Conservation (phyloP, 2,888 invertebrate species). For the Piscicola geometra region DNA sequence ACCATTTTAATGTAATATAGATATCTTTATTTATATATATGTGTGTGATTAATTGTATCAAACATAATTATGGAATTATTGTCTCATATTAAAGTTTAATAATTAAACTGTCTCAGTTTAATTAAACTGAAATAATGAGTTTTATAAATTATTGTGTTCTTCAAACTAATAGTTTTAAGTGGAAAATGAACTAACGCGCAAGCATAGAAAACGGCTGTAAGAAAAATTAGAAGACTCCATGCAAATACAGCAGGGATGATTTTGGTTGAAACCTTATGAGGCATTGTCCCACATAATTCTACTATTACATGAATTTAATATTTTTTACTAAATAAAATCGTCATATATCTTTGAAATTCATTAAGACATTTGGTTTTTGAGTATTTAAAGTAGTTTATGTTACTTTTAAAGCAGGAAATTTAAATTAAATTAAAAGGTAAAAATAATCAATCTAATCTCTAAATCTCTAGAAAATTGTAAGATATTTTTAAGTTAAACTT, state of each 20-base stretch:
- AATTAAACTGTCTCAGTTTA: too few relatives aligned
- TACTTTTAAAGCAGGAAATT: neutral
- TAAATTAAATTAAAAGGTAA: constrained; percentile 7
- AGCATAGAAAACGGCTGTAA: constrained; percentile 34
- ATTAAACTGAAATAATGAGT: too few relatives aligned
- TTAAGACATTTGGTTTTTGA: too few relatives aligned
- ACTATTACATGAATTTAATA: neutral
- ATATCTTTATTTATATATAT: too few relatives aligned
- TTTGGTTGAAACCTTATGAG: constrained; percentile 30
- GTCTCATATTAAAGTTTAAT: too few relatives aligned
- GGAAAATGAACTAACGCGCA: constrained; percentile 36
- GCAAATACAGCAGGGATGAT: constrained; percentile 35
- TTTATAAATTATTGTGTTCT: neutral
- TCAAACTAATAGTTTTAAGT: neutral
- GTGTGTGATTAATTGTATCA: too few relatives aligned
- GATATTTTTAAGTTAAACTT: too few relatives aligned
- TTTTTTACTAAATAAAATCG: neutral
- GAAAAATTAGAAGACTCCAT: constrained; percentile 33
- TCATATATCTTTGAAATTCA: neutral
- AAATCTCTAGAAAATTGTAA: neutral
- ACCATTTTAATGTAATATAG: too few relatives aligned
- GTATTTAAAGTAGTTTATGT: neutral
- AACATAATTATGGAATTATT: too few relatives aligned
- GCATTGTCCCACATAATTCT: neutral
- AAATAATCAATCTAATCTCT: neutral